Percentiles rank a stretch among this genome's conserved stretches.
Evolutionary conservation across 2,113 vertebrate genomes (phyloP).

Genomic region (Erythrocercus mccallii): DNA sequence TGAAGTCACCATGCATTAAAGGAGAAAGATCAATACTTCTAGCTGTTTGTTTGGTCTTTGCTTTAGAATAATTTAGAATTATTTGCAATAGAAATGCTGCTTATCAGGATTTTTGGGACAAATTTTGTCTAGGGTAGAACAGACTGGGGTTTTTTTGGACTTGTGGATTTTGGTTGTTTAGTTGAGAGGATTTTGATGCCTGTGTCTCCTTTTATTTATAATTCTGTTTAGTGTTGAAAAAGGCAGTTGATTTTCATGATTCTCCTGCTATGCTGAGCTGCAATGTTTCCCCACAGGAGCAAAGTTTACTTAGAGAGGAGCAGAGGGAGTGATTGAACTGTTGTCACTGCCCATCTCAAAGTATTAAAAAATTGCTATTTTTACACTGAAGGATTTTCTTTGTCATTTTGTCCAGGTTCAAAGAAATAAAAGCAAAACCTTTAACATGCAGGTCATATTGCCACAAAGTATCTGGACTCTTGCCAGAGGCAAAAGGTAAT

Average conservation of each 20-base stretch:
- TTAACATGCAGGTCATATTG: neutral
- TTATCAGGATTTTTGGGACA: fast-evolving
- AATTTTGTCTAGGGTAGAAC: neutral
- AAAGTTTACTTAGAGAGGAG: neutral
- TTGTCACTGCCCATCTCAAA: neutral
- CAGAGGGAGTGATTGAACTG: neutral
- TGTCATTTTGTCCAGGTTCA: neutral
- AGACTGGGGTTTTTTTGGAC: neutral
- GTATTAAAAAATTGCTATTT: neutral
- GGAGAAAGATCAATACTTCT: neutral
- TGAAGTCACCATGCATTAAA: neutral
- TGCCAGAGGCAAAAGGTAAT: neutral
- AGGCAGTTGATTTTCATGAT: neutral
- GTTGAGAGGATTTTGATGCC: neutral
- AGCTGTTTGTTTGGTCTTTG: neutral
- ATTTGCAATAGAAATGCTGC: neutral
- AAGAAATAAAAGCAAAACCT: neutral
- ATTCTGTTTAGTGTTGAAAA: neutral
- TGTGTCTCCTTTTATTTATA: neutral
- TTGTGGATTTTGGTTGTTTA: neutral
- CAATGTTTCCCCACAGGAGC: neutral
- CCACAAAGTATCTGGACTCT: neutral
- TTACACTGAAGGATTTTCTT: neutral
- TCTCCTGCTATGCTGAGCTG: neutral
- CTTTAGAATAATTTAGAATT: neutral